phyloP scores from a whole-genome alignment of 1,140 invertebrate genomes.

The Philotrypesis tridentata region DNA sequence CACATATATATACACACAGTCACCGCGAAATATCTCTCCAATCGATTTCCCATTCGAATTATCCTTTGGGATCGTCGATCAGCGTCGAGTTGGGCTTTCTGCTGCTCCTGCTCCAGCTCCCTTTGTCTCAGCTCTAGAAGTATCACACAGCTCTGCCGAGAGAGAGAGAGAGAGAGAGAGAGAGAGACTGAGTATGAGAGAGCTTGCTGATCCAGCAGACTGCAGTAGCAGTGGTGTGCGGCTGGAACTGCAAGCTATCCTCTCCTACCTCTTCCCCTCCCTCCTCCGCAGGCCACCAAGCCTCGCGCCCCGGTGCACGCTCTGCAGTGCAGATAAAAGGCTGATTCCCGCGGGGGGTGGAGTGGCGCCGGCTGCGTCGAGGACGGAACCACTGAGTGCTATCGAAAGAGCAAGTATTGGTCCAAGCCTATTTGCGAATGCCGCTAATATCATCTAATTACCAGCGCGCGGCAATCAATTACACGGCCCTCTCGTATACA shows the following conservation, averaged over 20 bases:
- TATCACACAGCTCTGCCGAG: not conserved
- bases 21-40: not conserved
- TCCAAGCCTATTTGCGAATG: not conserved
- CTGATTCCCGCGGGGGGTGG: not conserved
- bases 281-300: no score
- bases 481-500: no score
- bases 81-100: not conserved
- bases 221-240: not conserved
- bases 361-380: no score
- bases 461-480: not conserved
- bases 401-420: not conserved
- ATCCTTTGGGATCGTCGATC: not conserved
- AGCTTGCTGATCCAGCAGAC: not conserved
- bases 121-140: not conserved
- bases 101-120: not conserved
- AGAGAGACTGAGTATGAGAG: no score
- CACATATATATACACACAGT: not conserved
- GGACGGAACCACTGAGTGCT: not conserved
- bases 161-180: no score
- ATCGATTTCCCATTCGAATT: not conserved
- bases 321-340: not conserved
- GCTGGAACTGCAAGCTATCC: not conserved
- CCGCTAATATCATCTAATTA: not conserved
- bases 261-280: not conserved
- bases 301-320: not conserved